Percentiles rank a stretch among this genome's conserved stretches.
phyloP scores from a whole-genome alignment of 2,797 vertebrate species.

The Brachyrhaphis roseni region DNA sequence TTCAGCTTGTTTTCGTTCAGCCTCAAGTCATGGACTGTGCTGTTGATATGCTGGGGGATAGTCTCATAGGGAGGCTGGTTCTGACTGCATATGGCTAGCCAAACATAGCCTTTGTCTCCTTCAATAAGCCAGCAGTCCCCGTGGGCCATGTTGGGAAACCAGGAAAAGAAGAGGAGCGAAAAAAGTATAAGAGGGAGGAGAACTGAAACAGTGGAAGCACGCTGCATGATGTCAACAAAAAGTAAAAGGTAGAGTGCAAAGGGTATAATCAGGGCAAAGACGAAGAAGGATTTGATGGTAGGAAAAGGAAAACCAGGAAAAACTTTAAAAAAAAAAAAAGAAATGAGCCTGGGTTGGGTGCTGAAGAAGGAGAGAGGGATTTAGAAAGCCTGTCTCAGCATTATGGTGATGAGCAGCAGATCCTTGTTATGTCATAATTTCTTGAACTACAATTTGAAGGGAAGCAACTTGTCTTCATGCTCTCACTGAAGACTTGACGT shows the following conservation, averaged over 20 bases:
- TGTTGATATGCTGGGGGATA: conserved; percentile 99
- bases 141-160: conserved; percentile 69
- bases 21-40: conserved; percentile 95
- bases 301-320: conserved; percentile 34
- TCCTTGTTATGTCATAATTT: conserved; percentile 66
- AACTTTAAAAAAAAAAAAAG: conserved; percentile 23
- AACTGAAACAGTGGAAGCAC: conserved; percentile 36
- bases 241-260: neutral
- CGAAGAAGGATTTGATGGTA: conserved; percentile 27
- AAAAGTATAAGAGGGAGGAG: conserved; percentile 78
- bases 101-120: conserved; percentile 98
- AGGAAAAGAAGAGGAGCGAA: conserved; percentile 70
- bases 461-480: conserved; percentile 64
- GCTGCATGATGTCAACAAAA: conserved; percentile 60
- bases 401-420: conserved; percentile 67
- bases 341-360: conserved; percentile 45
- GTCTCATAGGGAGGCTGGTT: conserved; percentile 99
- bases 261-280: conserved; percentile 12
- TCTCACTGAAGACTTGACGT: conserved; percentile 34
- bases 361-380: conserved; percentile 50
- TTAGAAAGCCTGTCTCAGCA: conserved; percentile 70
- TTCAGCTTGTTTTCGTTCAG: conserved; percentile 98
- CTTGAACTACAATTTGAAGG: conserved; percentile 45
- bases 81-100: conserved; percentile 99
- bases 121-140: conserved; percentile 99